Base-by-base conservation (phyloP, 2,113 vertebrate species). In the Drymodes brunneopygia region DNA sequence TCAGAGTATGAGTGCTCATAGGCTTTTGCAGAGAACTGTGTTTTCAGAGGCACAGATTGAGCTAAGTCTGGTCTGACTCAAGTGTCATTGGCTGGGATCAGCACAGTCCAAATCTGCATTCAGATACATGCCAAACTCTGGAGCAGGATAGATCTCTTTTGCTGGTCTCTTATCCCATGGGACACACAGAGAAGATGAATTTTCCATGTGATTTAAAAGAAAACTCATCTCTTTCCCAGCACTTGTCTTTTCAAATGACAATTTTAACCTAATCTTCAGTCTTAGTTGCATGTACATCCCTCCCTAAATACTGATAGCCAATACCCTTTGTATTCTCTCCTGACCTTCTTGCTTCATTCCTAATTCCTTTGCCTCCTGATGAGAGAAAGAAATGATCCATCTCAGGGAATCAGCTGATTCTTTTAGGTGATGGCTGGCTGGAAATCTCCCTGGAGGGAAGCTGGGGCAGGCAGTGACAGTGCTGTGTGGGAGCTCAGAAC, bases 161-260 rank as follows among this genome's bases (percentile, higher is more conserved):
- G 51, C 54, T 85, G 78, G 71, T 75, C 62, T 85, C 8, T 14
- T 61, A 58, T 62, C 45, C 74, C 65, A 36, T 64, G 70, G 57
- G 81, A 33, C 48, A 71, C 18, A 14, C 42, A 60, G 18, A 50
- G 22, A 91, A 89, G 35, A 88, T 77, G 42, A 81, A 69, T 94
- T 94, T 95, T 92, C 66, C 90, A 74, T 51, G 50, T 73, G 58
- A 88, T 62, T 90, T 89, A 53, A 60, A 87, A 65, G 22, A 67
- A 94, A 95, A 48, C 16, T 57, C n/a, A 27, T 29, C 16, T 31
- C 21, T 74, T 95, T 75, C 71, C 70, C 54, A 89, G 50, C 7
- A 54, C 29, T 92, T 87, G 24, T 65, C 53, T 90, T 94, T 73
- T 53, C 77, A 94, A 94, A 90, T 87, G 27, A 95, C 88, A 91